These are phyloP conservation scores for Neopelma chrysocephalum DNA, from an alignment of 2,797 vertebrate genomes.

Conservation along the genomic window DNA sequence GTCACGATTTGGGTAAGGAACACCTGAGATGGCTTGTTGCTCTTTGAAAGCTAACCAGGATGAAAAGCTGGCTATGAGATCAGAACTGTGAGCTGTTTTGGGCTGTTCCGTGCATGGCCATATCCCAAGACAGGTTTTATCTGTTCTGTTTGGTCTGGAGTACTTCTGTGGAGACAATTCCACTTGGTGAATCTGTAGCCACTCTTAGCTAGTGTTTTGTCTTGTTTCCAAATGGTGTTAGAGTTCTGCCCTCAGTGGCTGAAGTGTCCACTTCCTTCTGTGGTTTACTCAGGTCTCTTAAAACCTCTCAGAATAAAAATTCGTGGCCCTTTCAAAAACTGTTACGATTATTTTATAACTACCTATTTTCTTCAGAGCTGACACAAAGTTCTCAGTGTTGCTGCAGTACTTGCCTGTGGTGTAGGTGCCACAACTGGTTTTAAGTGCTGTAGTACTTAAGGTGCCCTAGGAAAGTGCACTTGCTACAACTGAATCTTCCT, in stretches of 20 bases:
- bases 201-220: background rate
- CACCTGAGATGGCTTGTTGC: background rate
- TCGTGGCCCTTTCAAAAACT: background rate
- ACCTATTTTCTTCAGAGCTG: background rate
- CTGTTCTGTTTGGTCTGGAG: background rate
- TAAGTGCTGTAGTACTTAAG: background rate
- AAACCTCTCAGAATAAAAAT: background rate
- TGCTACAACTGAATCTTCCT: background rate
- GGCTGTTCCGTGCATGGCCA: background rate
- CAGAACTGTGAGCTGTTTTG: background rate
- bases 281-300: background rate
- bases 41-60: background rate
- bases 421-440: background rate
- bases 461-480: background rate
- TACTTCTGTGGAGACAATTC: background rate
- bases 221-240: background rate
- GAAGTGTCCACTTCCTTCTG: background rate
- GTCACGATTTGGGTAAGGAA: conserved; percentile 91
- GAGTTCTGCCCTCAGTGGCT: background rate
- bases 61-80: background rate
- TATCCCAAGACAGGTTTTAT: background rate
- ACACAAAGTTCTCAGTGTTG: background rate
- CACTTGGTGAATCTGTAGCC: background rate
- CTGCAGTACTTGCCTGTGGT: background rate
- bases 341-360: background rate